Conservation (phyloP, 2,888 invertebrate genomes). For the Aquatica leii region DNA sequence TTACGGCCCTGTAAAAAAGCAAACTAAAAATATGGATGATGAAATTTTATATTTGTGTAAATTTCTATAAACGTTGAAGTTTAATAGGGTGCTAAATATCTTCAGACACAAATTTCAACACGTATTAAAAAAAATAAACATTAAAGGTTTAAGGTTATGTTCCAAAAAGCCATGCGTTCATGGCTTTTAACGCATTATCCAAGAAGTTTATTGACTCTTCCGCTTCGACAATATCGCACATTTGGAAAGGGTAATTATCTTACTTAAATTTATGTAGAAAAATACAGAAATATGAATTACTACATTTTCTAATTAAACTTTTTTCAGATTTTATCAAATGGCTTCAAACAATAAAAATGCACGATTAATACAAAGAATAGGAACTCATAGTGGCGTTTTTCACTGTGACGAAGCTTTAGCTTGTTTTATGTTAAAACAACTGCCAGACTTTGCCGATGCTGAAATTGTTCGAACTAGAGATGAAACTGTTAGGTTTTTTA, state of each 20-base stretch:
- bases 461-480: slow-evolving; percentile 77
- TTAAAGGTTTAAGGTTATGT: slow-evolving; percentile 16
- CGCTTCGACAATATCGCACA: slow-evolving; percentile 17
- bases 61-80: no score
- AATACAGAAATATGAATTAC: no score
- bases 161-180: neutral
- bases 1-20: no score
- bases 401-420: slow-evolving; percentile 97
- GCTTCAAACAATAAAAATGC: slow-evolving; percentile 52
- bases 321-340: slow-evolving; percentile 55
- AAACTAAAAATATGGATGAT: no score
- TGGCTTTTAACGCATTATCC: slow-evolving; percentile 28
- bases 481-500: slow-evolving; percentile 53
- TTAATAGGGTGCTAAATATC: no score
- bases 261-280: neutral
- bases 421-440: slow-evolving; percentile 84
- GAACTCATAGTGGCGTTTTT: slow-evolving; percentile 84
- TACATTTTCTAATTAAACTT: neutral
- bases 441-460: slow-evolving; percentile 84
- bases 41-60: no score
- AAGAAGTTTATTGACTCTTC: slow-evolving; percentile 28
- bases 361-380: slow-evolving; percentile 64
- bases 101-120: no score
- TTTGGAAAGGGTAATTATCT: slow-evolving; percentile 43
- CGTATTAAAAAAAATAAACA: no score